Percentiles rank a stretch among this genome's conserved stretches.
Conservation (phyloP, 2,797 vertebrate genomes). For the Erpetoichthys calabaricus region DNA sequence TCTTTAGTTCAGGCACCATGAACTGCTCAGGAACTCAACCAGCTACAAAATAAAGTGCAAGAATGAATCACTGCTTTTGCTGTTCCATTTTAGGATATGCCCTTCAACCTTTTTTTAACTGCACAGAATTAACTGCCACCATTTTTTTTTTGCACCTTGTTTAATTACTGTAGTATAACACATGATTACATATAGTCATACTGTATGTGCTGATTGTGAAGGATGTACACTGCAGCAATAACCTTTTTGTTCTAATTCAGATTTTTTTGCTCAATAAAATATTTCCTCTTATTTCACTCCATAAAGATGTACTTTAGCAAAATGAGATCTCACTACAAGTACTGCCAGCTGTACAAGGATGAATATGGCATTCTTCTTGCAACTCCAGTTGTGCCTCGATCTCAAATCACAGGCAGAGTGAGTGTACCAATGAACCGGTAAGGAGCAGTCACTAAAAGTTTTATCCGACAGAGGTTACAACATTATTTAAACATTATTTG, state of each 20-base stretch:
- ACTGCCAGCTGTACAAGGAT: slow-evolving; percentile 56
- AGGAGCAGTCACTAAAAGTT: no score
- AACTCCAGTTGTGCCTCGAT: slow-evolving; percentile 27
- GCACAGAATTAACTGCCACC: neutral
- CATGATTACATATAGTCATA: neutral
- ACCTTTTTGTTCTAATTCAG: neutral
- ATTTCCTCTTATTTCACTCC: slow-evolving; percentile 22
- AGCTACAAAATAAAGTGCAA: no score
- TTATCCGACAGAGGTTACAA: no score
- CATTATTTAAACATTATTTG: no score
- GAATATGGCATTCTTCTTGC: slow-evolving; percentile 48
- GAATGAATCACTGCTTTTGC: no score
- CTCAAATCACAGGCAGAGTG: no score
- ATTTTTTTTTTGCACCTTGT: no score
- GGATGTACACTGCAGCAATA: neutral
- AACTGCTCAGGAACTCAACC: no score
- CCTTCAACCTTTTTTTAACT: neutral
- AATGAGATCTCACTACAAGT: slow-evolving; percentile 60
- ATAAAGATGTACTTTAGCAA: slow-evolving; percentile 53
- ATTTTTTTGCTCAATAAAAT: neutral
- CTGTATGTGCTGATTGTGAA: neutral
- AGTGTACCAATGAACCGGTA: no score
- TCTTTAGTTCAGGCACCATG: no score
- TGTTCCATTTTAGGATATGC: no score
- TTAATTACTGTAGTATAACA: neutral